These are phyloP conservation scores for Sardina pilchardus DNA, from an alignment of 2,113 vertebrate genomes.

Conservation along the genomic window DNA sequence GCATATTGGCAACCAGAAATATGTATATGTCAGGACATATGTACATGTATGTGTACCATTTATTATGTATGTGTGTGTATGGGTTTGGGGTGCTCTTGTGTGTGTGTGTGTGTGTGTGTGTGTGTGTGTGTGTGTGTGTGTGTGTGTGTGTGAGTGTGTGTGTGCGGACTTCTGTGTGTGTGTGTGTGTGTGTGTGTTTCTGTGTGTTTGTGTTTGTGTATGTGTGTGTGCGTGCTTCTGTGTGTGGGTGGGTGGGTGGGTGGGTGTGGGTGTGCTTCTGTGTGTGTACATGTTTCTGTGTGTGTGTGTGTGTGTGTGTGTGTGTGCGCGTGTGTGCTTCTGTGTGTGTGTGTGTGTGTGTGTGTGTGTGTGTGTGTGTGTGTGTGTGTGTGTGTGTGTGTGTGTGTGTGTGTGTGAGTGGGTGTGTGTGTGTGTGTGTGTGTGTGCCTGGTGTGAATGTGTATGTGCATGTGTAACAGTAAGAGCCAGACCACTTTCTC, in stretches of 20 bases:
- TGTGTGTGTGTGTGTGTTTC: not conserved
- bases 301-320: not conserved
- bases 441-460: constrained; percentile 3
- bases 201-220: not conserved
- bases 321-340: not conserved
- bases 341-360: no score
- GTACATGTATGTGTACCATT: no score
- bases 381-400: not conserved
- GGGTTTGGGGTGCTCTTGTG: no score
- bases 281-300: not conserved
- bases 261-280: not conserved
- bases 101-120: no score
- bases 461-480: not conserved
- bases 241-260: not conserved
- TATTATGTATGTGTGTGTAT: not conserved
- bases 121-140: no score
- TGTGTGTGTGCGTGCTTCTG: not conserved
- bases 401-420: not conserved
- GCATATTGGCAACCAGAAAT: no score
- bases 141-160: no score
- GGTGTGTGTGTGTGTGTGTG: not conserved
- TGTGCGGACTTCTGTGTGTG: not conserved
- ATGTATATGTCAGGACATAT: no score
- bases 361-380: not conserved
- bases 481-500: not conserved